Conservation (phyloP, 2,888 invertebrate genomes). For the Erebia ligea region DNA sequence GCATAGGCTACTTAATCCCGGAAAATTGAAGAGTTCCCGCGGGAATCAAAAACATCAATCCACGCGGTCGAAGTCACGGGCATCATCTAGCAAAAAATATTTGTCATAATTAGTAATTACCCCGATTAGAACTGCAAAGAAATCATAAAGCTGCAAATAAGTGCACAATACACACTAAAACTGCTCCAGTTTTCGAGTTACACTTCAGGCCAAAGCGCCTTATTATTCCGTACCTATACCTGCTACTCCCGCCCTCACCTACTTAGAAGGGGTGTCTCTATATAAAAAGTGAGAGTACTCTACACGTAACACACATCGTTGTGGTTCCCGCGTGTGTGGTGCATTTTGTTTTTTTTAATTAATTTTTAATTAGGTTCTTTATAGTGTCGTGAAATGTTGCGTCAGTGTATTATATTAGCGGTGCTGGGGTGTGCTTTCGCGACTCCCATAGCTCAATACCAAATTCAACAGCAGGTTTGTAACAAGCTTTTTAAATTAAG, state of each 20-base stretch:
- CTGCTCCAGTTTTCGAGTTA: slow-evolving; percentile 44
- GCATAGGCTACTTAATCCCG: too few species aligned
- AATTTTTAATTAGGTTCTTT: slow-evolving; percentile 40
- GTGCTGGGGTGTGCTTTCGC: slow-evolving; percentile 68
- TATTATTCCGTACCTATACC: too few species aligned
- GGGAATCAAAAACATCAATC: too few species aligned
- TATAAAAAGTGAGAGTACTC: slow-evolving; percentile 71
- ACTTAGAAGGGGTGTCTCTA: slow-evolving; percentile 75
- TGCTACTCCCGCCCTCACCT: slow-evolving; percentile 57
- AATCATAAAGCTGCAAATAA: too few species aligned
- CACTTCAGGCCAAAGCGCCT: slow-evolving; percentile 23
- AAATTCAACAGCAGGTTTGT: slow-evolving; percentile 69
- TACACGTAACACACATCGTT: slow-evolving; percentile 68
- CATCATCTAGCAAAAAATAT: too few species aligned
- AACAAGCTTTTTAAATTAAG: slow-evolving; percentile 20
- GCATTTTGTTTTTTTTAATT: slow-evolving; percentile 47
- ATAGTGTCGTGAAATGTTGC: slow-evolving; percentile 71
- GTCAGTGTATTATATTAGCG: slow-evolving; percentile 68
- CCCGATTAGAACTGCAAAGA: too few species aligned
- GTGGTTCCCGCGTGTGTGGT: slow-evolving; percentile 68
- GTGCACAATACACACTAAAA: slow-evolving; percentile 21
- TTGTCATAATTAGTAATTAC: too few species aligned
- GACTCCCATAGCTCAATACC: slow-evolving; percentile 60
- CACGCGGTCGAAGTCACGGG: too few species aligned
- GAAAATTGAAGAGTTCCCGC: too few species aligned